A percentile compares a stretch with the other conserved stretches of the same genome.
These are phyloP conservation scores for Aspidiotus rigidus DNA, from an alignment of 2,888 invertebrate species.

Conservation along the genomic window DNA sequence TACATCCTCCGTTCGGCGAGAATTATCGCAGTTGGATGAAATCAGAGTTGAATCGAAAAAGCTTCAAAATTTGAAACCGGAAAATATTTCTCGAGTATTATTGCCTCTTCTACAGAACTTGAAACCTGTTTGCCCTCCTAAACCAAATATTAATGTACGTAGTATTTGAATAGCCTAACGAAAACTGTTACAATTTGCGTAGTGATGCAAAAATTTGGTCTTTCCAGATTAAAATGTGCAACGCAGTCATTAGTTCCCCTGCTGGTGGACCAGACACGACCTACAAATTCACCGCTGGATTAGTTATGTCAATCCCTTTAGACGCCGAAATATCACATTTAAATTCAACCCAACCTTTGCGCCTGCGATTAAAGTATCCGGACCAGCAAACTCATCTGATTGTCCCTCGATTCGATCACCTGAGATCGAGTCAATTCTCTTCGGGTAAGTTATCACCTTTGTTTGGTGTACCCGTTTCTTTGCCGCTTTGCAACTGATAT, in stretches of 20 bases:
- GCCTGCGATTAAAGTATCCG: slow-evolving; percentile 82
- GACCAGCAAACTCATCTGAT: slow-evolving; percentile 80
- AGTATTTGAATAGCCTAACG: neutral
- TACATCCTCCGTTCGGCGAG: slow-evolving; percentile 67
- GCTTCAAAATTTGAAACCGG: slow-evolving; percentile 53
- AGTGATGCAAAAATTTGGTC: neutral
- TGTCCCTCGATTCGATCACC: slow-evolving; percentile 65
- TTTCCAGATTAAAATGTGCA: slow-evolving; percentile 63
- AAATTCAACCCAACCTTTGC: slow-evolving; percentile 59
- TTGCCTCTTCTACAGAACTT: slow-evolving; percentile 65
- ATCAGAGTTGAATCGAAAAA: slow-evolving; percentile 42
- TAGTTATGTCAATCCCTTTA: slow-evolving; percentile 75
- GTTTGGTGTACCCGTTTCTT: neutral
- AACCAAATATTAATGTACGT: slow-evolving; percentile 53
- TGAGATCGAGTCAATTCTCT: slow-evolving; percentile 44
- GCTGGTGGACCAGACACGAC: slow-evolving; percentile 70
- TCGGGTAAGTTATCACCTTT: slow-evolving; percentile 28
- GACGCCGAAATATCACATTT: slow-evolving; percentile 79
- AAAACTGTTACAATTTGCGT: neutral
- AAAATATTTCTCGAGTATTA: slow-evolving; percentile 65
- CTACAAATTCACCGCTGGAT: slow-evolving; percentile 84
- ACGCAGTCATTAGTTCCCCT: slow-evolving; percentile 74
- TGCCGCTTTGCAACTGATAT: neutral
- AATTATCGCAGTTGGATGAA: slow-evolving; percentile 65
- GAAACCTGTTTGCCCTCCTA: slow-evolving; percentile 56